Percentiles rank a stretch among this genome's conserved stretches.
Conservation (phyloP, 2,888 invertebrate species). For the Drosophila fulvimacula region DNA sequence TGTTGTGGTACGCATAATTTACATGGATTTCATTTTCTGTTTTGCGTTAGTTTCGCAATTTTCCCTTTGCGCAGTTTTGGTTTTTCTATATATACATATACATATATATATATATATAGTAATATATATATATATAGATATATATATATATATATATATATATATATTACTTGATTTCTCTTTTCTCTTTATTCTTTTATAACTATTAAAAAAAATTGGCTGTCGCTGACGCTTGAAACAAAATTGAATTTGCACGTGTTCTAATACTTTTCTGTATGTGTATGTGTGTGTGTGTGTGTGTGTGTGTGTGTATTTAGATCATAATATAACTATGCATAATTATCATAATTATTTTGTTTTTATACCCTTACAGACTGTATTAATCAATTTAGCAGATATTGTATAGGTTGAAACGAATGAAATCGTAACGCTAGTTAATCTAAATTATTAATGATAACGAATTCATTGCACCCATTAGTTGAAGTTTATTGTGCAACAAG, state of each 20-base stretch:
- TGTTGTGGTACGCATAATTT: conserved; percentile 74
- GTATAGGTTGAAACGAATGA: not conserved
- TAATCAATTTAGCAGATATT: too few relatives aligned
- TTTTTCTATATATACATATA: not conserved
- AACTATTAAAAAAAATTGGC: conserved; percentile 51
- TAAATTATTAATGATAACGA: not conserved
- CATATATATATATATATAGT: not conserved
- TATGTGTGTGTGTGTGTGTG: conserved; percentile 14
- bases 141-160: conserved; percentile 1
- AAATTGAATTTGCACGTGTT: conserved; percentile 48
- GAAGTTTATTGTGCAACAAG: not conserved
- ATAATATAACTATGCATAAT: conserved; percentile 27
- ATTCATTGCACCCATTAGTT: too few relatives aligned
- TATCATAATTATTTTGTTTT: conserved; percentile 12
- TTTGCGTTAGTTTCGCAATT: conserved; percentile 44
- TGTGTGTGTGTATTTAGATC: conserved; percentile 18
- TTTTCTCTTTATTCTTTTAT: conserved; percentile 21
- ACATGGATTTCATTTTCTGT: conserved; percentile 53
- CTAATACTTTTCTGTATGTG: conserved; percentile 49
- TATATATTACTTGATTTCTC: conserved; percentile 13
- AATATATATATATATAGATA: not conserved
- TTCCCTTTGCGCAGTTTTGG: conserved; percentile 15
- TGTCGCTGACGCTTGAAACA: conserved; percentile 40
- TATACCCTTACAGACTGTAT: conserved; percentile 30
- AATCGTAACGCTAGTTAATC: not conserved